Conservation (phyloP, 2,888 invertebrate species). For the Xanthorhoe spadicearia region DNA sequence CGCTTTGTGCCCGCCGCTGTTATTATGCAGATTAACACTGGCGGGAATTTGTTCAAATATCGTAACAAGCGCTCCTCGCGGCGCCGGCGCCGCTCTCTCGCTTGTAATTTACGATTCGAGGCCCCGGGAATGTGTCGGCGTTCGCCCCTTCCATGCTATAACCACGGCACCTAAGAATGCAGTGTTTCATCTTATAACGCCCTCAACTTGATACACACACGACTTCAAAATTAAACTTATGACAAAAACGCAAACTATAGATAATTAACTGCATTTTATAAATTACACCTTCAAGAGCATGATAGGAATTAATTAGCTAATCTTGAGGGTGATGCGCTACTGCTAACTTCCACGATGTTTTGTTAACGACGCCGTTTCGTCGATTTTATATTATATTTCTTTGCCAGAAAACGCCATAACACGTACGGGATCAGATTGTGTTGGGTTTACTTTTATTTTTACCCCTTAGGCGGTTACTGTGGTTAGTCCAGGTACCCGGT, state of each 20-base stretch:
- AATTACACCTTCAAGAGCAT: not conserved
- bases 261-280: not conserved
- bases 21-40: constrained; percentile 85
- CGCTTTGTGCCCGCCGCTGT: constrained; percentile 81
- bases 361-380: constrained; percentile 55
- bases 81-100: constrained; percentile 77
- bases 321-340: constrained; percentile 54
- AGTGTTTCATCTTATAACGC: constrained; percentile 25
- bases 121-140: constrained; percentile 77
- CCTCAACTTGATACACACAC: constrained; percentile 5
- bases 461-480: constrained; percentile 46
- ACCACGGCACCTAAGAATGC: constrained; percentile 32
- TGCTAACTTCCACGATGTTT: constrained; percentile 55
- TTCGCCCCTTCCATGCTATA: constrained; percentile 41
- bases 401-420: constrained; percentile 57
- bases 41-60: constrained; percentile 85
- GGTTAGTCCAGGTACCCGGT: constrained; percentile 40
- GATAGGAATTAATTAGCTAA: constrained; percentile 8
- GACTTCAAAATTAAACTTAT: constrained; percentile 6
- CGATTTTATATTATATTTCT: constrained; percentile 68
- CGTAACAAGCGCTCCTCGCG: constrained; percentile 82
- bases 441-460: constrained; percentile 50
- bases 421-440: constrained; percentile 54
- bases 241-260: constrained; percentile 10
- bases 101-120: constrained; percentile 78